phyloP scores from a whole-genome alignment of 2,888 invertebrate species.

The Galerucella nymphaeae region DNA sequence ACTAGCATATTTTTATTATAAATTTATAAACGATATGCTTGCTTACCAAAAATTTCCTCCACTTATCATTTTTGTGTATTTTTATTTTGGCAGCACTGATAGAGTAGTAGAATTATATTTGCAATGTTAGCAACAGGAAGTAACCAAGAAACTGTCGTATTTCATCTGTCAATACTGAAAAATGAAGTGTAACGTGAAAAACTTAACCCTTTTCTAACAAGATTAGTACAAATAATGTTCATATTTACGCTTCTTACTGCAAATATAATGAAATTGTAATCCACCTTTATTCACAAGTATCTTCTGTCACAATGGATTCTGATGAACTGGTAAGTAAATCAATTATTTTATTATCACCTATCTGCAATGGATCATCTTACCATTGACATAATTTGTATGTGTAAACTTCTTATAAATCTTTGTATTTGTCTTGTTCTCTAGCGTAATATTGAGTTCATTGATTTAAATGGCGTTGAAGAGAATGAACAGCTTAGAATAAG shows the following conservation, averaged over 20 bases:
- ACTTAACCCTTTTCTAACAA: slow-evolving; percentile 50
- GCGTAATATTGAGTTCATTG: slow-evolving; percentile 73
- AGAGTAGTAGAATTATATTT: background rate
- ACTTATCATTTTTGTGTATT: too few species aligned
- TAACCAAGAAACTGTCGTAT: slow-evolving; percentile 7
- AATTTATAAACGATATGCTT: too few species aligned
- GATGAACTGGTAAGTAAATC: slow-evolving; percentile 26
- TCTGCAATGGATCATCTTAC: slow-evolving; percentile 22
- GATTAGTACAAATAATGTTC: slow-evolving; percentile 41
- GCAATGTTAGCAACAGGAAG: background rate
- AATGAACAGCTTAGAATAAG: slow-evolving; percentile 74
- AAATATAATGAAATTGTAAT: slow-evolving; percentile 42
- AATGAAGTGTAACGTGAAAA: slow-evolving; percentile 54
- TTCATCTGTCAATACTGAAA: slow-evolving; percentile 21
- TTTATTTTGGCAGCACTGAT: too few species aligned
- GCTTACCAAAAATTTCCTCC: too few species aligned
- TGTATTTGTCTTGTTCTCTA: slow-evolving; percentile 38
- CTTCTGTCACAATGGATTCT: slow-evolving; percentile 26
- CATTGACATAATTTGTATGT: slow-evolving; percentile 26
- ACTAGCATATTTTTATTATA: too few species aligned
- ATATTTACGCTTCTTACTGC: slow-evolving; percentile 32
- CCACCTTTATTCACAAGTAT: slow-evolving; percentile 26
- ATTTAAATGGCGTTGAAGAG: slow-evolving; percentile 78
- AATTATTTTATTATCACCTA: slow-evolving; percentile 15
- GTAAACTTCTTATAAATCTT: background rate